These are phyloP conservation scores for Aurelia aurita DNA, from an alignment of 30 jellyfish, hydroid and myxozoan species.

Conservation along the genomic window DNA sequence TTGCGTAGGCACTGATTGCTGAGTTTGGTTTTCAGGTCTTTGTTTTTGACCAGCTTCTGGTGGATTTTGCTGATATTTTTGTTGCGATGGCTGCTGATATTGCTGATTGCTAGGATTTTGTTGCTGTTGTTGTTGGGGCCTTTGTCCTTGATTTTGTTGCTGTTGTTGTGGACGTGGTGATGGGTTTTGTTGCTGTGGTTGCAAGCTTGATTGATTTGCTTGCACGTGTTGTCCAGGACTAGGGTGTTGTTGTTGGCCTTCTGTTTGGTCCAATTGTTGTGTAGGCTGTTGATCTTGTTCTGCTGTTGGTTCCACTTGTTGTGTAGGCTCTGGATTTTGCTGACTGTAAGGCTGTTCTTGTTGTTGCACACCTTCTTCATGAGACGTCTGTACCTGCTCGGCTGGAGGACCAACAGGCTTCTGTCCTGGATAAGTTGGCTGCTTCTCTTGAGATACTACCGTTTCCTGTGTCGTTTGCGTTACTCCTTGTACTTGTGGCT, in stretches of 20 bases:
- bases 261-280: background rate
- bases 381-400: background rate
- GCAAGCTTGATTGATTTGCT: background rate
- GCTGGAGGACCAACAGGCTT: background rate
- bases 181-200: constrained; percentile 31
- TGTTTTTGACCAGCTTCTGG: background rate
- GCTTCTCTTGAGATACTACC: constrained; percentile 8
- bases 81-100: background rate
- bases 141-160: constrained; percentile 6
- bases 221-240: background rate
- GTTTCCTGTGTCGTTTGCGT: constrained; percentile 4
- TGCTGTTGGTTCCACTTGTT: background rate
- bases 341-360: background rate
- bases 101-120: background rate
- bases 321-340: background rate
- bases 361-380: background rate
- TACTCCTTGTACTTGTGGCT: background rate
- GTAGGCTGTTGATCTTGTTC: background rate
- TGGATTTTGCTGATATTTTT: constrained; percentile 2
- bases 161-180: constrained; percentile 2
- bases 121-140: constrained; percentile 1
- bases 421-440: background rate
- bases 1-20: too few species aligned
- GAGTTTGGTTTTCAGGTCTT: background rate
- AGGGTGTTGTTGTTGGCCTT: constrained; percentile 26